Evolutionary conservation across 1,140 invertebrate genomes (phyloP).

Genomic region (Pteromalus puparum): DNA sequence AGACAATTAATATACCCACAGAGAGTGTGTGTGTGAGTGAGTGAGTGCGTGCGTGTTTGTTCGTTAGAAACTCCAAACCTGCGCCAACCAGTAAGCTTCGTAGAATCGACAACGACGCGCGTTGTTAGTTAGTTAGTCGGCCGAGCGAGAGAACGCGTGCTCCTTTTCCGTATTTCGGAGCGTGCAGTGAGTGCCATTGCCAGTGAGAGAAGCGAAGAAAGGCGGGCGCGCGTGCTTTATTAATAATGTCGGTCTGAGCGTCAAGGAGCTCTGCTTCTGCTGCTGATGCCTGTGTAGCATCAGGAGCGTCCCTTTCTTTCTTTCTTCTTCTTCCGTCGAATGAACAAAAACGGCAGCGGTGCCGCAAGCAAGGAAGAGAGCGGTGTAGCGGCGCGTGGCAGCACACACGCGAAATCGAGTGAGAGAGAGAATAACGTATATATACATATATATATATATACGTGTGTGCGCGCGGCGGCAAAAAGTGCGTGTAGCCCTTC

Average conservation of each 20-base stretch:
- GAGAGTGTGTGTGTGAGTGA: neutral
- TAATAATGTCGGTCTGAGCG: neutral
- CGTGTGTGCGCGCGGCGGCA: neutral
- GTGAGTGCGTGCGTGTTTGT: no score
- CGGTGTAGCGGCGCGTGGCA: slow-evolving; percentile 47
- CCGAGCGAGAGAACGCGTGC: neutral
- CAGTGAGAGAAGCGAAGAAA: neutral
- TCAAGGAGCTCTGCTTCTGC: neutral
- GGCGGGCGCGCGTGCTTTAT: neutral
- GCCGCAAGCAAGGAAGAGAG: neutral
- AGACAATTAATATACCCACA: neutral
- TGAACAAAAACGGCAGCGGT: neutral
- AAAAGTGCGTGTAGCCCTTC: slow-evolving; percentile 36
- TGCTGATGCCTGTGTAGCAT: neutral
- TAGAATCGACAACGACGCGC: neutral
- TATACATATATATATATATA: neutral
- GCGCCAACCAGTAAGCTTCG: neutral
- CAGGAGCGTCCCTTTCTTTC: neutral
- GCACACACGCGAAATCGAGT: slow-evolving; percentile 12
- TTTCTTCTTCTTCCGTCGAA: neutral
- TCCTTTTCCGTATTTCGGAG: neutral
- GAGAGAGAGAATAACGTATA: neutral
- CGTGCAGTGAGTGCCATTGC: neutral
- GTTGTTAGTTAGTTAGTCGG: neutral
- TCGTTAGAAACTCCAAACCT: neutral